Conservation (phyloP, 2,113 vertebrate species). For the Zingel zingel region DNA sequence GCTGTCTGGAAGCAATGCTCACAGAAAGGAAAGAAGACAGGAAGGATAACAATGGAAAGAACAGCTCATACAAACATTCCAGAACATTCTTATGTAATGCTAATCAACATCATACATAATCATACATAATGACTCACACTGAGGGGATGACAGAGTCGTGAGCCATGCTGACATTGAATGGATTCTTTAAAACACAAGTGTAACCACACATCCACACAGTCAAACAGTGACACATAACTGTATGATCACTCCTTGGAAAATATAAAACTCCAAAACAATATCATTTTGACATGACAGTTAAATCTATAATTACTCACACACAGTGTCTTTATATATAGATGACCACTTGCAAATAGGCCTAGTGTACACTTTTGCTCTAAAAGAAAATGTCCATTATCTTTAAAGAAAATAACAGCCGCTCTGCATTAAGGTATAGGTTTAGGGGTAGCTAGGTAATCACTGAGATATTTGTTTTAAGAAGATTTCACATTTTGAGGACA, state of each 20-base stretch:
- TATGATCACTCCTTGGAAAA: neutral
- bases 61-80: slow-evolving; percentile 37
- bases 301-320: neutral
- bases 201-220: neutral
- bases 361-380: neutral
- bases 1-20: slow-evolving; percentile 55
- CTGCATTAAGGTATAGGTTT: neutral
- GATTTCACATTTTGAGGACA: neutral
- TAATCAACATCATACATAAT: slow-evolving; percentile 40
- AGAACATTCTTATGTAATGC: slow-evolving; percentile 30
- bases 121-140: slow-evolving; percentile 47
- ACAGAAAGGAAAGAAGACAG: slow-evolving; percentile 71
- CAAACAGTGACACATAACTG: slow-evolving; percentile 14
- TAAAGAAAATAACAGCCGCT: neutral
- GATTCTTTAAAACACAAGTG: neutral
- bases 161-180: neutral
- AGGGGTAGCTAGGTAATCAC: neutral
- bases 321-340: no score
- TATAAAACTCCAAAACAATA: neutral
- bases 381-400: neutral
- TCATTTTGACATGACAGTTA: neutral
- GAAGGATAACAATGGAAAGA: slow-evolving; percentile 74
- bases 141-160: neutral
- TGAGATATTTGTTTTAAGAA: neutral
- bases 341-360: no score